Evolutionary conservation across 2,113 vertebrate species (phyloP), one percentile per base, ranked within the genome.

Genomic region (Tenrec ecaudatus): DNA sequence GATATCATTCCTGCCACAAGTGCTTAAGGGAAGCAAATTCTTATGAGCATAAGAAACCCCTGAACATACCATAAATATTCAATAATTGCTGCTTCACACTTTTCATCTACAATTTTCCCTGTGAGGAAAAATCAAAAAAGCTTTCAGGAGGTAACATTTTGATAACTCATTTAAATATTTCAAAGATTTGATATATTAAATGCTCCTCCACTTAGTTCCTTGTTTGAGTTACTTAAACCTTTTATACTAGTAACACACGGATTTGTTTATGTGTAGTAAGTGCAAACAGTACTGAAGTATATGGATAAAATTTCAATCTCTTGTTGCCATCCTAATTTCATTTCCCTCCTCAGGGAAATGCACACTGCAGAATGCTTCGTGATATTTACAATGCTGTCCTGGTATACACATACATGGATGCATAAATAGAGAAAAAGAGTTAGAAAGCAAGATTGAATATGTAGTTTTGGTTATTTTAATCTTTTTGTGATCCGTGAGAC

Each of bases 181-280:
- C 76, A 79, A 89, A 82, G 5, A 71, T 40, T 81, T 82, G 25
- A 81, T 82, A 79, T 78, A 29, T 77, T n/a, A 73, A 4, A 33
- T 62, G 17, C 16, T 31, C 3, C 86, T 82, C 20, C 20, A 71
- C 82, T 85, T 86, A 16, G 17, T 80, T 77, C 33, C 14, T 78
- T 79, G 53, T 64, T 53, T 93, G 36, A 90, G 5, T 58, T 83
- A 73, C 2, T 80, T 4, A 86, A 86, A 47, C 38, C 64, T 85
- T 84, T 57, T 64, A 82, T 91, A 43, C 15, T 57, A 36, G 20
- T 47, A 79, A 80, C 16, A 85, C 1, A 43, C 77, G 17, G 78
- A 66, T 33, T 78, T 73, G 71, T 77, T 88, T 62, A 38, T 38
- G 66, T 40, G 23, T n/a, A 92, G 66, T 87, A 89, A 87, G 53